Base-by-base conservation (phyloP, 2,888 invertebrate genomes). In the Drosophila atripex region DNA sequence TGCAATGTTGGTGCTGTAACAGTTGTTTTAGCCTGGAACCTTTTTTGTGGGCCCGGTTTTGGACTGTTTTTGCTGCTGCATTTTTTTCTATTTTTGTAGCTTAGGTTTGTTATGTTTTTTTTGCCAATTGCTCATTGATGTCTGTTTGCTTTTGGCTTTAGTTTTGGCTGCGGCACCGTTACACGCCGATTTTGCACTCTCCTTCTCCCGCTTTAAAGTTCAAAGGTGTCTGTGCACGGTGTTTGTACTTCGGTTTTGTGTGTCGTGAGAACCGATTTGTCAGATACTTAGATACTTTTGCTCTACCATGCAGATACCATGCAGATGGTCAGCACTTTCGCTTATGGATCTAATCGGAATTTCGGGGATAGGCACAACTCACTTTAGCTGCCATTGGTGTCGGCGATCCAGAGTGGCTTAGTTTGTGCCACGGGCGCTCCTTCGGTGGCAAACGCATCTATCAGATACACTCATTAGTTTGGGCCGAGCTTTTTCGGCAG, bases 131-230 rank as follows among this genome's bases (percentile, higher is more conserved):
- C 60, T 61, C 73, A 77, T 80, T 83, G 88, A 77, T 86, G 77
- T 77, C 77, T 88, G 86, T 80, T 88, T 86, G 86, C 77, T 74
- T 61, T 72, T 72, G 69, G 57, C 45, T 73, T 66, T 73, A 39
- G 65, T 47, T 32, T 50, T 28, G 69, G 68, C 69, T 66, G 32
- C 56, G 69, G 57, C 70, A 63, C 65, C 65, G 55, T 71, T 69
- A 50, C 57, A 65, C 47, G 55, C 54, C 43, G 63, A 50, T 41
- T 80, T 76, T 79, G 80, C 84, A 82, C 82, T 82, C 82, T 64
- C 63, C 88, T 69, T 82, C 82, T 66, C 43, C 88, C 69, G 86
- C 73, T 79, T 87, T 82, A 83, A 83, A 83, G 88, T 88, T 83
- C 82, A 83, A 88, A 83, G 82, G 86, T 83, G 73, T 41, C 54